Evolutionary conservation across 2,888 invertebrate genomes (phyloP).

Genomic region (Drosophila stalkeri): DNA sequence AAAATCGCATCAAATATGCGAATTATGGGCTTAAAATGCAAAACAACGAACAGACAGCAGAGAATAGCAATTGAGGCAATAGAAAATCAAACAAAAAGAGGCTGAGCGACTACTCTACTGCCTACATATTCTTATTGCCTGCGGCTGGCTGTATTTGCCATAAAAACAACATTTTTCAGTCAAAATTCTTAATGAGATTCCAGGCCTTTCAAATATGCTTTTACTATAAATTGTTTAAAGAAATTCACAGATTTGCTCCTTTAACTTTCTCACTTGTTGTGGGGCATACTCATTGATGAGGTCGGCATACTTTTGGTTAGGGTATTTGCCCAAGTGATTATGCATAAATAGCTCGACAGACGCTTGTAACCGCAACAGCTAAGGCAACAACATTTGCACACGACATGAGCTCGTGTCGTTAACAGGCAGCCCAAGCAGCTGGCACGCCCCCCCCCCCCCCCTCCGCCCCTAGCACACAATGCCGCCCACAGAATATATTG

Average conservation of each 20-base stretch:
- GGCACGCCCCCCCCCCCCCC: constrained; percentile 1
- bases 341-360: constrained; percentile 58
- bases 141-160: neutral
- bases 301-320: constrained; percentile 17
- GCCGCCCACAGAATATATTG: constrained; percentile 38
- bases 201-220: neutral
- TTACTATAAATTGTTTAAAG: neutral
- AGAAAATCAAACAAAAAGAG: neutral
- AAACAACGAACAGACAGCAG: constrained; percentile 23
- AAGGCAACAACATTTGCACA: constrained; percentile 38
- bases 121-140: neutral
- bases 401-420: constrained; percentile 53
- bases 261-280: neutral
- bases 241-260: neutral
- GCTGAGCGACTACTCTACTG: constrained; percentile 16
- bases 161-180: neutral
- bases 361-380: constrained; percentile 47
- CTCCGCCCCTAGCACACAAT: neutral
- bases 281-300: neutral
- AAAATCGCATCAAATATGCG: constrained; percentile 20
- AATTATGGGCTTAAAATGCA: constrained; percentile 42
- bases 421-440: constrained; percentile 41
- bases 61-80: neutral
- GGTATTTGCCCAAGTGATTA: constrained; percentile 47
- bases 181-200: neutral